A percentile compares a stretch with the other conserved stretches of the same genome.
Conservation (phyloP, 2,113 vertebrate genomes). For the Nothocercus nigrocapillus region DNA sequence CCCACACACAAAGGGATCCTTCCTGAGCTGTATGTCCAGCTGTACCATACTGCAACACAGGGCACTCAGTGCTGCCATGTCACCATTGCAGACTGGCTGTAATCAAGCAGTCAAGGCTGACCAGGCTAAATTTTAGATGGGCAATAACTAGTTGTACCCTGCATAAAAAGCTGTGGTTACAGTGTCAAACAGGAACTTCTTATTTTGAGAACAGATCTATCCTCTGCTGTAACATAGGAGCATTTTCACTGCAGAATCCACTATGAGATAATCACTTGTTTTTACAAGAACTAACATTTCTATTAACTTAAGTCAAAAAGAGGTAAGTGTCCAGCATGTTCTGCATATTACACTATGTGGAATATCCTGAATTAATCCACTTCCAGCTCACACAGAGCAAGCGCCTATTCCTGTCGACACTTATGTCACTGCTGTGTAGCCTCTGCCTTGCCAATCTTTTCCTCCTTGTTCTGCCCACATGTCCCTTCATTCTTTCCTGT, state of each 20-base stretch:
- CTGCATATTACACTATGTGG: not conserved
- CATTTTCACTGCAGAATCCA: not conserved
- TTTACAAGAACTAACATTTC: not conserved
- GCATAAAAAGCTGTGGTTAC: not conserved
- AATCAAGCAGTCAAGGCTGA: not conserved
- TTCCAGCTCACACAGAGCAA: not conserved
- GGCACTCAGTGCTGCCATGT: not conserved
- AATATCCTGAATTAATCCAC: not conserved
- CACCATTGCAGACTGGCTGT: not conserved
- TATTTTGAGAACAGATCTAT: not conserved
- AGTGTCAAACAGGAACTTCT: not conserved
- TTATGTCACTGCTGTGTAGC: not conserved
- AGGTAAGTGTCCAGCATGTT: not conserved
- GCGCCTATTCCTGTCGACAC: not conserved
- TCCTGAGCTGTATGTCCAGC: not conserved
- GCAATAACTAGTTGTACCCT: not conserved
- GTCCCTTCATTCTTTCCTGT: not conserved
- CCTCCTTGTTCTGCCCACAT: accelerated
- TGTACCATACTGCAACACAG: not conserved
- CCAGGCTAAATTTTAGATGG: not conserved
- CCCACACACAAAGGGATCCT: not conserved
- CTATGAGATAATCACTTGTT: not conserved
- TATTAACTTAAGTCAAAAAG: not conserved
- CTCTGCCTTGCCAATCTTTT: not conserved
- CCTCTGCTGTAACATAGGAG: not conserved